These are phyloP conservation scores for Balearica regulorum DNA, from an alignment of 2,797 vertebrate species.

Conservation along the genomic window DNA sequence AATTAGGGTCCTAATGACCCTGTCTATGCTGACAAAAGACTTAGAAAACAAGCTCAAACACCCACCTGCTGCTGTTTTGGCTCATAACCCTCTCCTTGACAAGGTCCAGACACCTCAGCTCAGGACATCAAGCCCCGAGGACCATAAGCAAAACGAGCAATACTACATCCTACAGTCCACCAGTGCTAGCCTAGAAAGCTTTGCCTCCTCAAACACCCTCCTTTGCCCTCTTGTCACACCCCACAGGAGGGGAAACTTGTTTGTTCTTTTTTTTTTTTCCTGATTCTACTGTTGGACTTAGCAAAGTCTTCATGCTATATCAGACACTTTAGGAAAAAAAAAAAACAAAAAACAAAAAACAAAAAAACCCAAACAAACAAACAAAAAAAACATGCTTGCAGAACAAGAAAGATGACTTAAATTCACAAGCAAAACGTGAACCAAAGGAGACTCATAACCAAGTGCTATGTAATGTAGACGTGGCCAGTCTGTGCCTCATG, in stretches of 20 bases:
- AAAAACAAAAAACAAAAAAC: too few relatives aligned
- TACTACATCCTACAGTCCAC: background rate
- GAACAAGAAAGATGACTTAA: background rate
- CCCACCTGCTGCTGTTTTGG: background rate
- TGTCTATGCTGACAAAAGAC: background rate
- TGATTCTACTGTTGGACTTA: background rate
- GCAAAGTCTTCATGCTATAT: fast-evolving
- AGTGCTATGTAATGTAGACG: fast-evolving
- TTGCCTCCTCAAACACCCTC: background rate
- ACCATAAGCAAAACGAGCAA: background rate
- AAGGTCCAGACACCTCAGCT: background rate
- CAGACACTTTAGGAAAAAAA: background rate
- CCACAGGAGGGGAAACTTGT: background rate
- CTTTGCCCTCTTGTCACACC: background rate
- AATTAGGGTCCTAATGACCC: background rate
- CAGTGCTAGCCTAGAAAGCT: background rate
- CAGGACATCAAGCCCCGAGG: background rate
- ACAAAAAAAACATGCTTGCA: too few relatives aligned
- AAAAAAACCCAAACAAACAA: too few relatives aligned
- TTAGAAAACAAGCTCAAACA: background rate
- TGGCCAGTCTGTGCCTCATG: too few relatives aligned
- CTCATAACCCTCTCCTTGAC: background rate
- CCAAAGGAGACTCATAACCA: background rate
- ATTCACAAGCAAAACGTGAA: background rate
- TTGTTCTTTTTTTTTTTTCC: background rate